Evolutionary conservation across 2,113 vertebrate species (phyloP).

Genomic region (Muntiacus muntjak): DNA sequence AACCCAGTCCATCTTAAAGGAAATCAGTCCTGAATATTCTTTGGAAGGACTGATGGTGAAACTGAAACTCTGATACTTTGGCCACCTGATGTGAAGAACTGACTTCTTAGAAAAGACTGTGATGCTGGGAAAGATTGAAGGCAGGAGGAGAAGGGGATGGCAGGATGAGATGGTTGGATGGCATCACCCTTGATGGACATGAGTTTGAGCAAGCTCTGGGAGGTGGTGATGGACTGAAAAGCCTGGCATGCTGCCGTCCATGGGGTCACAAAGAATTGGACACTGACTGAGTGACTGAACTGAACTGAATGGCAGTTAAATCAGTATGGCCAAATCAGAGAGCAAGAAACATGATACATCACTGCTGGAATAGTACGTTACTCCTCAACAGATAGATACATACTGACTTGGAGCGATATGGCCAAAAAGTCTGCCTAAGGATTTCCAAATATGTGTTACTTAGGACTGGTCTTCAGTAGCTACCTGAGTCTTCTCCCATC

Average conservation of each 20-base stretch:
- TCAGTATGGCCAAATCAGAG: neutral
- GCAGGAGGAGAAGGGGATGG: neutral
- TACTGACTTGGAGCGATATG: neutral
- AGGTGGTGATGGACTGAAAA: neutral
- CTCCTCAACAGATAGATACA: neutral
- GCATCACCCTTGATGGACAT: neutral
- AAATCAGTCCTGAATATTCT: neutral
- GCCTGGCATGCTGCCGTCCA: neutral
- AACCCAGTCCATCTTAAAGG: neutral
- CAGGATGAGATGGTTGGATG: neutral
- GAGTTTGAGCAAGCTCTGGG: neutral
- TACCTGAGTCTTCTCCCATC: neutral
- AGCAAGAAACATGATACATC: neutral
- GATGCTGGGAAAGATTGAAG: neutral
- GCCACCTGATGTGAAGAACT: neutral
- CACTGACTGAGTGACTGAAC: neutral
- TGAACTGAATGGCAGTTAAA: neutral
- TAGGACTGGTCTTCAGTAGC: neutral
- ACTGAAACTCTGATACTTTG: neutral
- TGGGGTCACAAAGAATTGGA: accelerated
- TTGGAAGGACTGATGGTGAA: neutral
- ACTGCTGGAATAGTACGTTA: neutral
- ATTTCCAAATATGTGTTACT: neutral
- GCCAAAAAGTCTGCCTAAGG: neutral
- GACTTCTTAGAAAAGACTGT: neutral